A percentile compares a stretch with the other conserved stretches of the same genome.
Evolutionary conservation across 2,888 invertebrate species (phyloP).

Genomic region (Apocheima hispidaria): DNA sequence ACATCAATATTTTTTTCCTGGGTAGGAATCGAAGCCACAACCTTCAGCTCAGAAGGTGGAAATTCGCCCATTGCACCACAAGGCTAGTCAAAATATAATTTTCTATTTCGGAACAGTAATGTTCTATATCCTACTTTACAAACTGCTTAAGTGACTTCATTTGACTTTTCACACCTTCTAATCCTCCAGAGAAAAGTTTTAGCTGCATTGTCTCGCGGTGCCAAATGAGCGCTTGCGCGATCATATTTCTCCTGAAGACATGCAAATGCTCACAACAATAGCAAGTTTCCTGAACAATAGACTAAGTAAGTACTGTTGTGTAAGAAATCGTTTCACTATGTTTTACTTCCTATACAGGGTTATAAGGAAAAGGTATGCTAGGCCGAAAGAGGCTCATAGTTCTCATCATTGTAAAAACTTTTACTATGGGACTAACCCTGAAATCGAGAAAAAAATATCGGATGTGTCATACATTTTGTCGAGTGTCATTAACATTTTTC

Average conservation of each 20-base stretch:
- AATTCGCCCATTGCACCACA: neutral
- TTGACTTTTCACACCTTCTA: constrained; percentile 7
- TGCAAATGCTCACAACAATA: constrained; percentile 63
- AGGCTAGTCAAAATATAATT: no score
- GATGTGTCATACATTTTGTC: no score
- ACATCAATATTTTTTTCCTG: no score
- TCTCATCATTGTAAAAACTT: no score
- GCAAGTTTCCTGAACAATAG: constrained; percentile 59
- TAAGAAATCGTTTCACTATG: constrained; percentile 38
- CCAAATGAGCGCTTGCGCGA: constrained; percentile 57
- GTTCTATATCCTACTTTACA: neutral
- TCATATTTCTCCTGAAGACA: constrained; percentile 69
- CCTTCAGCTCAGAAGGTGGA: neutral
- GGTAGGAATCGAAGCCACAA: no score
- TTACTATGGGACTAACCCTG: no score
- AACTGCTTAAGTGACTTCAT: neutral
- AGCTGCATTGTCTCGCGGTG: constrained; percentile 47
- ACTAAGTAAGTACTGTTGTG: constrained; percentile 47
- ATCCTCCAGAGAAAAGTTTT: constrained; percentile 17
- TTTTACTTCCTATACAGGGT: neutral
- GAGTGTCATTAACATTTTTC: no score
- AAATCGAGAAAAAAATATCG: no score
- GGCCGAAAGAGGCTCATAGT: no score
- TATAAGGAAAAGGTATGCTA: no score
- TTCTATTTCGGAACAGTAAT: neutral